Conservation (phyloP, 1,140 invertebrate species). For the Drosophila mauritiana region DNA sequence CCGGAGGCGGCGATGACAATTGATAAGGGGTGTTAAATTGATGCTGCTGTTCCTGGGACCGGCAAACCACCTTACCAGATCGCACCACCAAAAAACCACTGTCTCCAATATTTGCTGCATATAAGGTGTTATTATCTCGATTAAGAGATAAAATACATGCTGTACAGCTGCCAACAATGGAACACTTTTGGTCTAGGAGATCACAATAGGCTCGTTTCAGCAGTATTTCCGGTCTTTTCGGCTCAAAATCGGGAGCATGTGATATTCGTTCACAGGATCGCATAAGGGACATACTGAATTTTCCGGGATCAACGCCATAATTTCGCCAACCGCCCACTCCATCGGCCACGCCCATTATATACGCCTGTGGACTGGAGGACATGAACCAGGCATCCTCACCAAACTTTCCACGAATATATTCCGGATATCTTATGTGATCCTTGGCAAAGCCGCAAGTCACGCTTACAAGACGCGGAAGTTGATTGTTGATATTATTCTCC, state of each 20-base stretch:
- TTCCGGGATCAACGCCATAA: slow-evolving; percentile 59
- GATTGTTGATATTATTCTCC: neutral
- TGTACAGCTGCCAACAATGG: slow-evolving; percentile 51
- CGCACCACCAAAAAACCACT: slow-evolving; percentile 97
- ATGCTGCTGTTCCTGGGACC: slow-evolving; percentile 97
- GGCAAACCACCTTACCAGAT: slow-evolving; percentile 92
- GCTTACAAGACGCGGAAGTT: slow-evolving; percentile 29
- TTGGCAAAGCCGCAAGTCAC: slow-evolving; percentile 64
- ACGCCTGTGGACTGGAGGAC: slow-evolving; percentile 2
- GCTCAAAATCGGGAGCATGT: neutral
- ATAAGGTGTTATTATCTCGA: slow-evolving; percentile 92
- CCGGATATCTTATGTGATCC: slow-evolving; percentile 18
- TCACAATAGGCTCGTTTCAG: slow-evolving; percentile 84
- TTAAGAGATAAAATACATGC: slow-evolving; percentile 92
- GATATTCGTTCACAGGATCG: slow-evolving; percentile 46
- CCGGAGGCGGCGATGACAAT: slow-evolving; percentile 94
- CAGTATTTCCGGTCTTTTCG: slow-evolving; percentile 16
- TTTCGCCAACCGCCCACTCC: slow-evolving; percentile 59
- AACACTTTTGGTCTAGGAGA: slow-evolving; percentile 85
- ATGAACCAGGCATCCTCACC: slow-evolving; percentile 70
- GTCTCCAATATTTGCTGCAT: slow-evolving; percentile 98
- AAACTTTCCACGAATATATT: slow-evolving; percentile 37
- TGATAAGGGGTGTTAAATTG: slow-evolving; percentile 99
- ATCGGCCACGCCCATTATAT: slow-evolving; percentile 62
- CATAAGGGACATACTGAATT: slow-evolving; percentile 57